A percentile compares a stretch with the other conserved stretches of the same genome.
Conservation (phyloP, 2,888 invertebrate species). For the Ernsta delagoae region DNA sequence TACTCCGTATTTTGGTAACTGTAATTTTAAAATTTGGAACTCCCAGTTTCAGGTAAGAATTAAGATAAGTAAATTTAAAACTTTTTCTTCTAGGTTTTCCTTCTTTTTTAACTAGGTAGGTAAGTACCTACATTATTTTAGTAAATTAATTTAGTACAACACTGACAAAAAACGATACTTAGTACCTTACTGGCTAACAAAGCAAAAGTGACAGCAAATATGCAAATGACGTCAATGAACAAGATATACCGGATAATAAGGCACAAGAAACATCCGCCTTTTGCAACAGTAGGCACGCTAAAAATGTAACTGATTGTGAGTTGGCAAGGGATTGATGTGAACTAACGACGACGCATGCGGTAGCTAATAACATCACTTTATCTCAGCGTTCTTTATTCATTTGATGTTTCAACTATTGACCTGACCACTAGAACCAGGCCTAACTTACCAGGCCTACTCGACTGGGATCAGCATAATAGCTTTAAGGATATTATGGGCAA, state of each 20-base stretch:
- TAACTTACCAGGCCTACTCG: no score
- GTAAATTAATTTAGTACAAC: not conserved
- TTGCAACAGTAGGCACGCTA: slow-evolving; percentile 18
- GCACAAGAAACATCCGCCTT: slow-evolving; percentile 22
- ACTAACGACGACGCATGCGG: slow-evolving; percentile 14
- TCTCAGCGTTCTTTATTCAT: not conserved
- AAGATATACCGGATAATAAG: slow-evolving; percentile 20
- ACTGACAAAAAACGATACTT: not conserved
- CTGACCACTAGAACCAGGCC: not conserved
- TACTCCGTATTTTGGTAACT: no score
- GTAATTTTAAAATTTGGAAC: no score
- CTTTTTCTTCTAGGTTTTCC: no score
- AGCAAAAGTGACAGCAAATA: slow-evolving; percentile 13
- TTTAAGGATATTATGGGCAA: no score
- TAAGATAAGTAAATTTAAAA: no score
- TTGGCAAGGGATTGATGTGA: slow-evolving; percentile 21
- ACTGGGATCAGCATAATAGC: no score
- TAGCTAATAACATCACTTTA: slow-evolving; percentile 6
- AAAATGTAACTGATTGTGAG: slow-evolving; percentile 22
- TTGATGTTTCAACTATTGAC: not conserved
- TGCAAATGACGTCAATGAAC: slow-evolving; percentile 21
- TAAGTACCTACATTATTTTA: not conserved
- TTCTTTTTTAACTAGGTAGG: no score
- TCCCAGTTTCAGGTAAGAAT: no score
- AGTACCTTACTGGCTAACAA: not conserved